Percentiles rank a stretch among this genome's conserved stretches.
Conservation (phyloP, 2,888 invertebrate species). For the Choristoneura rosaceana region DNA sequence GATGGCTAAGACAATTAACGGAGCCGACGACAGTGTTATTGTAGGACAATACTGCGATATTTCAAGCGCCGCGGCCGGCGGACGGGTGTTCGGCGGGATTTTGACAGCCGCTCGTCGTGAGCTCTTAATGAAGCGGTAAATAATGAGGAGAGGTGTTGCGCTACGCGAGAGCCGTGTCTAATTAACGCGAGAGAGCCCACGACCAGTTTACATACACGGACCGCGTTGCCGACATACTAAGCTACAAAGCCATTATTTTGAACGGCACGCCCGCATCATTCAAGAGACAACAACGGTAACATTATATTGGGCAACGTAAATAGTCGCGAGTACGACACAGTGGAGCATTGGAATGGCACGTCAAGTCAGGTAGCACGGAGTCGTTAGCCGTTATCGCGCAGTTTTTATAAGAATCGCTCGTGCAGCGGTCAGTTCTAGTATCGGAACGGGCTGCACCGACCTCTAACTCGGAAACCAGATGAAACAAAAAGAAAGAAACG, state of each 20-base stretch:
- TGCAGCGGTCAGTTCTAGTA: slow-evolving; percentile 77
- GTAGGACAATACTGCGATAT: slow-evolving; percentile 80
- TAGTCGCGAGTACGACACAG: slow-evolving; percentile 52
- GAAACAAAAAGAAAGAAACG: slow-evolving; percentile 79
- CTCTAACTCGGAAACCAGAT: slow-evolving; percentile 81
- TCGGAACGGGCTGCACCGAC: slow-evolving; percentile 69
- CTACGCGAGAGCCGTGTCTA: slow-evolving; percentile 75
- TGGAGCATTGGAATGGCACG: slow-evolving; percentile 53
- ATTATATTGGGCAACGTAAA: slow-evolving; percentile 57
- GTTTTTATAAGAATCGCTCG: slow-evolving; percentile 78
- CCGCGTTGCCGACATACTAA: slow-evolving; percentile 47
- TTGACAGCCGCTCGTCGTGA: slow-evolving; percentile 80
- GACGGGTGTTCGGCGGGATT: slow-evolving; percentile 74
- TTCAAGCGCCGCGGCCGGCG: slow-evolving; percentile 68
- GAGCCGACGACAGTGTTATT: slow-evolving; percentile 79
- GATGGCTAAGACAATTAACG: slow-evolving; percentile 76
- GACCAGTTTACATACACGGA: slow-evolving; percentile 63
- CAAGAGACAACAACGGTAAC: slow-evolving; percentile 54
- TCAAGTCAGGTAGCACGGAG: slow-evolving; percentile 62
- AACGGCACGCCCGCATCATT: slow-evolving; percentile 51
- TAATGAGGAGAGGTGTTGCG: slow-evolving; percentile 82
- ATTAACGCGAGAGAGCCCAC: slow-evolving; percentile 72
- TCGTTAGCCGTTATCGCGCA: slow-evolving; percentile 70
- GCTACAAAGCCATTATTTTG: slow-evolving; percentile 60
- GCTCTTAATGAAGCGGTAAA: slow-evolving; percentile 85